Percentiles rank a stretch among this genome's conserved stretches.
These are phyloP conservation scores for Phaetusa simplex DNA, from an alignment of 2,113 vertebrate species.

Conservation along the genomic window DNA sequence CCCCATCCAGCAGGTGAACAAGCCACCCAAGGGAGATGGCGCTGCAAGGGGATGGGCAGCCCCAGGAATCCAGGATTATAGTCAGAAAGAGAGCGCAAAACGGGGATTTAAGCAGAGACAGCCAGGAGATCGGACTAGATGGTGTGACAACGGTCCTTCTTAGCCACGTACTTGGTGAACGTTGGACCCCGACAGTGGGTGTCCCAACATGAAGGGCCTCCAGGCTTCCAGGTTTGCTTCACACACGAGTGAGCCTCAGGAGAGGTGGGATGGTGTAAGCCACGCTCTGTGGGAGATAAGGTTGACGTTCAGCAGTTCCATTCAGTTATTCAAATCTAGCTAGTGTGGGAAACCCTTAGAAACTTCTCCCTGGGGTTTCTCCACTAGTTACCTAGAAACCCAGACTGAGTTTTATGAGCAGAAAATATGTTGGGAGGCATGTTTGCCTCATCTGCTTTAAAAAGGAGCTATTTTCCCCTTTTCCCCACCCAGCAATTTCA, in stretches of 20 bases:
- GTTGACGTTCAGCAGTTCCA: background rate
- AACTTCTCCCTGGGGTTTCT: background rate
- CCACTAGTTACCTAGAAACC: slow-evolving; percentile 58
- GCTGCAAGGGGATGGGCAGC: background rate
- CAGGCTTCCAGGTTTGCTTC: background rate
- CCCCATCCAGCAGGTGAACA: background rate
- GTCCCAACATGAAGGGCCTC: fast-evolving
- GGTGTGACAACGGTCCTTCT: background rate
- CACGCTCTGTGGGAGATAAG: background rate
- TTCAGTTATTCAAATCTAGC: background rate
- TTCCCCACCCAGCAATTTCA: slow-evolving; percentile 37
- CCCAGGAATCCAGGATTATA: background rate
- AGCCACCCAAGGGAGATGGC: background rate
- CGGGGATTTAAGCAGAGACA: background rate
- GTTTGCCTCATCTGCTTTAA: slow-evolving; percentile 34
- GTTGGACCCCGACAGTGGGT: background rate
- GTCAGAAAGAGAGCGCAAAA: background rate
- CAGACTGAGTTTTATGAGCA: slow-evolving; percentile 56
- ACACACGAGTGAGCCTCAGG: background rate
- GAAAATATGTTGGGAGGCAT: slow-evolving; percentile 31
- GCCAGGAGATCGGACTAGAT: background rate
- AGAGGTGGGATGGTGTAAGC: background rate
- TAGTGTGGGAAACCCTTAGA: background rate
- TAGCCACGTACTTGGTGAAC: background rate
- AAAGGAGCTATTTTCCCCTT: slow-evolving; percentile 13